Base-by-base conservation (phyloP, 2,113 vertebrate genomes). In the Chaenocephalus aceratus region DNA sequence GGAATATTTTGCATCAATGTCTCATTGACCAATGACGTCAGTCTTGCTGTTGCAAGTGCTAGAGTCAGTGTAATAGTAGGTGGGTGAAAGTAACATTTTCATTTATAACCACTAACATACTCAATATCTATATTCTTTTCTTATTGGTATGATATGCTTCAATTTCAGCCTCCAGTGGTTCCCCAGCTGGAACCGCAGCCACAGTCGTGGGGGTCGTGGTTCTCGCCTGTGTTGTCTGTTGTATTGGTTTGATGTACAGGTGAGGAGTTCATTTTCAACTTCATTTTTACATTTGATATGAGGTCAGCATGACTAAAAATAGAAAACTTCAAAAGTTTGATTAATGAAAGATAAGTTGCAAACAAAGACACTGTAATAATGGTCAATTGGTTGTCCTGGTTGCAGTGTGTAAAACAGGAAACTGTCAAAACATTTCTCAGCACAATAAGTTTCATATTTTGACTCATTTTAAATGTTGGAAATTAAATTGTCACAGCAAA, bases 1-100 rank as follows among this genome's bases (percentile, higher is more conserved):
- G 98, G 98, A 10, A 92, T 95, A 45, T 99, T 96, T 91, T 99
- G 98, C 86, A 94, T 99, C 85, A 98, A 99, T 68, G 96, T 99
- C 64, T 97, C 97, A 16, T 65, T 99, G 89, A 95, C 96, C 70
- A 96, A 97, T 82, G 94, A 95, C 54, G 96, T 96, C 79, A 96
- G 97, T 82, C 92, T 99, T 79, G 97, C 97, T 10, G 78, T 96
- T 82, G 89, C 97, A 69, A 98, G 95, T 82, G 95, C 97, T 4
- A 95, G 93, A 14, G 94, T 99, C 88, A 94, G 93, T 44, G 88
- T 99, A 4, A 93, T 94, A 87, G 90, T 96, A 91, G 95, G 91
- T 89, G 72, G 75, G 92, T 82, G 26, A 51, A 83, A 23, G 15
- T 56, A 23, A 60, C 44, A 36, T 16, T 6, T 41, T 2, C 0